phyloP scores from a whole-genome alignment of 2,113 vertebrate genomes.

The Xiphophorus maculatus region DNA sequence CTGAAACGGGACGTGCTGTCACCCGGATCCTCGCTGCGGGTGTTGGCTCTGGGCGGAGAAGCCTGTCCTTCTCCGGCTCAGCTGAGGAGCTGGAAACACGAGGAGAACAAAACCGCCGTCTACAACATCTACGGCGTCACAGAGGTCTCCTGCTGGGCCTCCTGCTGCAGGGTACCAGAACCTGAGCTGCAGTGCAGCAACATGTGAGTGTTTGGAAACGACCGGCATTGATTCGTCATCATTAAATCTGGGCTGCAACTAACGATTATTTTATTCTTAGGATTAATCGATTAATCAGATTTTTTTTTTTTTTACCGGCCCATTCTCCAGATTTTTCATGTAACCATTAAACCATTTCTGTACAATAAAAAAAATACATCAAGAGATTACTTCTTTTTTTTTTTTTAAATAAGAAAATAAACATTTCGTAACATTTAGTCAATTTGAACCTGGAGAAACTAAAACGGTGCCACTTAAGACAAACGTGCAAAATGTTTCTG shows the following conservation, averaged over 20 bases:
- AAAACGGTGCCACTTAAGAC: no score
- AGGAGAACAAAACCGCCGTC: slow-evolving; percentile 87
- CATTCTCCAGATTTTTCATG: no score
- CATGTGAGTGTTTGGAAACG: slow-evolving; percentile 51
- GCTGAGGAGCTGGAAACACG: slow-evolving; percentile 86
- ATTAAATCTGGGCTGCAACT: neutral
- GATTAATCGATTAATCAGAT: no score
- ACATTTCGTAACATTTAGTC: no score
- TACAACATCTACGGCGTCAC: slow-evolving; percentile 96
- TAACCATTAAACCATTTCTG: no score
- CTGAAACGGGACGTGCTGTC: slow-evolving; percentile 85
- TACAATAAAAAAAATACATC: no score
- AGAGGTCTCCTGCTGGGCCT: slow-evolving; percentile 97
- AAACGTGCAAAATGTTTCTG: no score
- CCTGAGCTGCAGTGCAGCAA: slow-evolving; percentile 54
- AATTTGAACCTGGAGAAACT: no score
- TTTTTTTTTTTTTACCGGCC: no score
- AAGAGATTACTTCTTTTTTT: no score
- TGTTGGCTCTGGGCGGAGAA: slow-evolving; percentile 94
- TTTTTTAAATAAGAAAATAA: no score
- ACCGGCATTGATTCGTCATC: neutral
- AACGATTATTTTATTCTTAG: no score
- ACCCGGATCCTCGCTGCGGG: slow-evolving; percentile 82
- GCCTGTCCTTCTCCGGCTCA: slow-evolving; percentile 82
- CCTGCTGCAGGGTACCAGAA: slow-evolving; percentile 85